Conservation (phyloP, 2,113 vertebrate genomes). For the Cyprinus carpio region DNA sequence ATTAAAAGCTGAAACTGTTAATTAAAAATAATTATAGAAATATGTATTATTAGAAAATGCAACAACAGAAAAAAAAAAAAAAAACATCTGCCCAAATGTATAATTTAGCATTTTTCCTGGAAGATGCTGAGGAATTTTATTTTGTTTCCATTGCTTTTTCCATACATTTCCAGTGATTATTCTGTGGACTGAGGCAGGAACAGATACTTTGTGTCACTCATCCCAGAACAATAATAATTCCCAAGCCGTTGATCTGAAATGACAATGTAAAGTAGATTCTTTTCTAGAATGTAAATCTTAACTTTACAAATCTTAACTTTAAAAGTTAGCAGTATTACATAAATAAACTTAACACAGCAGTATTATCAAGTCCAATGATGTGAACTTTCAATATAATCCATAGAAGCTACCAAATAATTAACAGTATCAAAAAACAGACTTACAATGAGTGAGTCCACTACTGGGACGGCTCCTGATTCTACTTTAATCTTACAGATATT, state of each 20-base stretch:
- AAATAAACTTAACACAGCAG: background rate
- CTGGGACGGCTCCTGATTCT: accelerated
- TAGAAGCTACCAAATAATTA: background rate
- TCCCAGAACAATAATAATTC: background rate
- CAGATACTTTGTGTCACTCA: background rate
- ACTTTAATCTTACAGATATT: slow-evolving; percentile 73
- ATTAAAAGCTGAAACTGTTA: background rate
- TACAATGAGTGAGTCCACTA: slow-evolving; percentile 63
- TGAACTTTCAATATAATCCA: background rate
- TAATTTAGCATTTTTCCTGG: background rate
- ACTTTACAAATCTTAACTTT: too few species aligned
- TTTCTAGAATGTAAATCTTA: too few species aligned
- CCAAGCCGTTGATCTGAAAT: slow-evolving; percentile 12
- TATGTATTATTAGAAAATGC: too few species aligned
- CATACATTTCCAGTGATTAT: background rate
- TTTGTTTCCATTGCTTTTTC: background rate
- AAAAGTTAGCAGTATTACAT: background rate
- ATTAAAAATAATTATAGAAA: too few species aligned
- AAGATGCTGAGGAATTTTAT: background rate
- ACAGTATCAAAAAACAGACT: background rate
- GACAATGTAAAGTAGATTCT: background rate
- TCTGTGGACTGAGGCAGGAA: background rate
- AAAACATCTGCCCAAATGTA: too few species aligned
- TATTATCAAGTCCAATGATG: background rate
- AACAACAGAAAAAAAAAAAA: too few species aligned